phyloP scores from a whole-genome alignment of 2,888 invertebrate species.

The Melipona bicolor region DNA sequence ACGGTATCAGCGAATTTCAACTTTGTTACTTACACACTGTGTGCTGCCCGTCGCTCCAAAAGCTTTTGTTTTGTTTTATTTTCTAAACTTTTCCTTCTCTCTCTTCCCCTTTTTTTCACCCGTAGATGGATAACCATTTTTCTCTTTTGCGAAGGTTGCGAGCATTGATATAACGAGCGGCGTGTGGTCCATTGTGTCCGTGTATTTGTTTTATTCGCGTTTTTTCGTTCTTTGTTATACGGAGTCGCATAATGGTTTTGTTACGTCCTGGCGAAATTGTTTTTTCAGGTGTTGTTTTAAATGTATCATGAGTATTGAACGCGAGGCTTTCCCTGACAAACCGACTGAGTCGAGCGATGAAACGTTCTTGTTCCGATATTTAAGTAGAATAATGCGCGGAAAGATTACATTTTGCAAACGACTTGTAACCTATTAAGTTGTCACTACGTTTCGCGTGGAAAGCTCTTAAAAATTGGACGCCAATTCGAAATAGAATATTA shows the following conservation, averaged over 20 bases:
- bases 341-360: too few relatives aligned
- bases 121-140: background rate
- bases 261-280: background rate
- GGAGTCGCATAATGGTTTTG: background rate
- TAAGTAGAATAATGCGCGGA: background rate
- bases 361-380: background rate
- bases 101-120: background rate
- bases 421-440: background rate
- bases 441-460: background rate
- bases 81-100: background rate
- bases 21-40: slow-evolving; percentile 2
- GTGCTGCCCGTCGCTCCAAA: background rate
- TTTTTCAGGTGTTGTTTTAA: background rate
- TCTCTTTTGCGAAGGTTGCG: background rate
- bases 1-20: background rate
- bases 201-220: background rate
- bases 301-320: background rate
- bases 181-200: background rate
- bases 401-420: background rate
- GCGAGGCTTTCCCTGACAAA: background rate
- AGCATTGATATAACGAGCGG: background rate
- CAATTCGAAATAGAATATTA: background rate
- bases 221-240: background rate
- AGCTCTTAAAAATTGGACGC: too few relatives aligned
- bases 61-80: background rate